Evolutionary conservation across 1,140 invertebrate genomes (phyloP).

Genomic region (Acromyrmex charruanus): DNA sequence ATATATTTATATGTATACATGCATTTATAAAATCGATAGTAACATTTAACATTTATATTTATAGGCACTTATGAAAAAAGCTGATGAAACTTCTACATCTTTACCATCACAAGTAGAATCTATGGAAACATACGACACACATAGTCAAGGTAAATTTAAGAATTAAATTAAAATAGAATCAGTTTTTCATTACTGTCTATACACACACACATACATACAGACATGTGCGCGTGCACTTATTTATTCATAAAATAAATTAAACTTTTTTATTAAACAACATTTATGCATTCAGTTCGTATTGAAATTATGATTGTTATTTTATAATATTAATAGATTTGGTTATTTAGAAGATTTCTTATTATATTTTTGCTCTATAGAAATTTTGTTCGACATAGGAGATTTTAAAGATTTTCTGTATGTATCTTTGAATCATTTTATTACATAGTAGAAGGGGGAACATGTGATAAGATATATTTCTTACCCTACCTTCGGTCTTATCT

Average conservation of each 20-base stretch:
- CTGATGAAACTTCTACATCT: constrained; percentile 76
- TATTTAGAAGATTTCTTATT: constrained; percentile 1
- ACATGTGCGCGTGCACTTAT: background rate
- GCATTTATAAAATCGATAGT: constrained; percentile 4
- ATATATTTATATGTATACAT: background rate
- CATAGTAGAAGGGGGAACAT: constrained; percentile 12
- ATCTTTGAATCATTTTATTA: background rate
- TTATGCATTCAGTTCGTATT: constrained; percentile 10
- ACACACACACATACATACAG: too few relatives aligned
- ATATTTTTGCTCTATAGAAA: background rate
- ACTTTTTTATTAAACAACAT: background rate
- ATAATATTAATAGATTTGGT: background rate
- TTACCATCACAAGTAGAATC: constrained; percentile 75
- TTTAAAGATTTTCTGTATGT: background rate
- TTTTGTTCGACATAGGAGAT: background rate
- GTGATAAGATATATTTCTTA: constrained; percentile 81
- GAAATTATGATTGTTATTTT: background rate
- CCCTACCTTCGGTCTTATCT: constrained; percentile 76
- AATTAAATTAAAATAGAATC: background rate
- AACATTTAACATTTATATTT: constrained; percentile 39
- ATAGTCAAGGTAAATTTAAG: constrained; percentile 82
- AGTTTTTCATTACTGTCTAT: background rate
- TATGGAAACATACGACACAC: constrained; percentile 81
- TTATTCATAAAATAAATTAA: background rate
- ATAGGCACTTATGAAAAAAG: constrained; percentile 83